Base-by-base conservation (phyloP, 2,113 vertebrate species). In the Brienomyrus longianalis region DNA sequence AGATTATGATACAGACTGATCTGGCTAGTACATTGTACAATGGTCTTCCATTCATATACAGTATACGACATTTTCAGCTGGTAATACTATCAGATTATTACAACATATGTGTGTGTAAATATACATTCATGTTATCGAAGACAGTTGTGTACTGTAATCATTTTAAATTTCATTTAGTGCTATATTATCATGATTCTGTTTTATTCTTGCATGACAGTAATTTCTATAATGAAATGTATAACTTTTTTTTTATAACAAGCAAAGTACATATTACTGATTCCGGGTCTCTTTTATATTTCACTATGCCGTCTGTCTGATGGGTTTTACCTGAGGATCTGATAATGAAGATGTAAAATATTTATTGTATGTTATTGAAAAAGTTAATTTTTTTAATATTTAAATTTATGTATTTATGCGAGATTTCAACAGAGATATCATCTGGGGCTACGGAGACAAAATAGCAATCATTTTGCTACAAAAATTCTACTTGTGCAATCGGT, bases 291-390 rank as follows among this genome's bases (percentile, higher is more conserved):
- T 80, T 80, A 80, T 80, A 80, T 48, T 84, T 48, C 47, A 45
- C 45, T 84, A 84, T 84, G 83, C 43, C 39, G 23, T 84, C 83
- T 84, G 83, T 84, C 83, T 23, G 43, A 47, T 84, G 83, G 45
- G 45, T 84, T 84, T 84, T 45, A 84, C 45, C 83, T 84, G 83
- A 21, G 83, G 83, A 84, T 84, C 19, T 84, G 83, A 84, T 84
- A 48, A 48, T 48, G 43, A 45, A 84, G 83, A 48, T 84, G 83
- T 47, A 84, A 45, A 45, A 43, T 83, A 43, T 83, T 10, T 48
- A 23, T 48, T 84, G 83, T 84, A 84, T 47, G 39, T 84, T 84
- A 45, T n/a, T 84, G 39, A 84, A 45, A 84, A 47, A 8, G 17
- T 23, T 84, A 5, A n/a, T 23, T 84, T 84, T 83, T 47, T 48